Evolutionary conservation across 2,888 invertebrate species (phyloP), one percentile per base, ranked within the genome.

Genomic region (Morpho achilles): DNA sequence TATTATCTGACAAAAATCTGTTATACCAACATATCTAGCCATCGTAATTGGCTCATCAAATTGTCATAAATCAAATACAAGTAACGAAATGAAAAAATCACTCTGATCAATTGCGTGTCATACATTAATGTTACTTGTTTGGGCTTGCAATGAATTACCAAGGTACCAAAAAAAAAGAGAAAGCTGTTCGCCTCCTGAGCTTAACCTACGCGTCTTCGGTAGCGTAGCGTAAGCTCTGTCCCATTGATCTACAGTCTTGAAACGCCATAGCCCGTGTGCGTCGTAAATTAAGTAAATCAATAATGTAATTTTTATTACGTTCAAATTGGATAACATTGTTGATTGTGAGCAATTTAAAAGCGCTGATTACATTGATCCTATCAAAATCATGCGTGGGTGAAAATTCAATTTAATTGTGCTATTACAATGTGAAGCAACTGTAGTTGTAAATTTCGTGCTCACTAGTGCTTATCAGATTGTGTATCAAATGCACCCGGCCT

Each of bases 381-480:
- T 50, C 53, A 50, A 49, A 46, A 32, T 7, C 16, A 50, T 56
- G 60, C 50, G 54, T 62, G 52, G 58, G 56, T 58, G 58, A 59
- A 63, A 66, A 59, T 54, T 52, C 58, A 61, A 59, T 62, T 53
- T 53, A 57, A 49, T 56, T 56, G 56, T 63, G 56, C 53, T 59
- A 54, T 63, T 61, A 57, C 61, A 59, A 59, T 56, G 52, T 61
- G 54, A 56, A 53, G 63, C 50, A 63, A 63, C 49, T 52, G 46
- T 59, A 51, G 60, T 63, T 61, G 74, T 73, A 77, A 77, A 77
- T 76, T 72, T 73, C 80, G 83, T 87, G 87, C 67, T 80, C 84
- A 82, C 74, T 74, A 82, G 84, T 81, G 79, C 84, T 76, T 85
- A 76, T 76, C 84, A 84, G 84, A 83, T 87, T 83, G 84, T 80